phyloP scores from a whole-genome alignment of 2,797 vertebrate species.

The Sebastes hopkinsi region DNA sequence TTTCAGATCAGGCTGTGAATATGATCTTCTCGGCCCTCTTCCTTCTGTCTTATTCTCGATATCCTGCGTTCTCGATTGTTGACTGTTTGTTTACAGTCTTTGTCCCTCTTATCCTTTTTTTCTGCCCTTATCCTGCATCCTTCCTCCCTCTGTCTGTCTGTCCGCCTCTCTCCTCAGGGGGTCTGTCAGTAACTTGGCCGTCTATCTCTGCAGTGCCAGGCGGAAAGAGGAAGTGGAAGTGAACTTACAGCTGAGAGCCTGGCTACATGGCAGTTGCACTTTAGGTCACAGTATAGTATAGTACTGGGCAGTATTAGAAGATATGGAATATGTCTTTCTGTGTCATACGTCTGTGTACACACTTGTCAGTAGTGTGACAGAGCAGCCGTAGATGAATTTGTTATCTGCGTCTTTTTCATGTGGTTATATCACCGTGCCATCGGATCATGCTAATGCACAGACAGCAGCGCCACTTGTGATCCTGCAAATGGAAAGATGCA shows the following conservation, averaged over 20 bases:
- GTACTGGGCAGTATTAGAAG: background rate
- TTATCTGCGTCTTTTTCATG: conserved; percentile 8
- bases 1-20: conserved; percentile 24
- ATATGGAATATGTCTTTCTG: background rate
- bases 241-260: conserved; percentile 12
- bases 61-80: conserved; percentile 37
- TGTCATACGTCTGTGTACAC: conserved; percentile 6
- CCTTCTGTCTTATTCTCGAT: conserved; percentile 12
- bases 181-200: conserved; percentile 26
- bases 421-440: conserved; percentile 39
- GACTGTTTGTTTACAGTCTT: conserved; percentile 40
- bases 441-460: conserved; percentile 54
- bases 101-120: conserved; percentile 32
- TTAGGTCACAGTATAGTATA: background rate
- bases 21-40: conserved; percentile 2
- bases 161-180: conserved; percentile 44
- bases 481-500: conserved; percentile 55
- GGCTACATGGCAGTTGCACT: background rate
- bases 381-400: conserved; percentile 15
- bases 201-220: conserved; percentile 41
- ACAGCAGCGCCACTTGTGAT: conserved; percentile 27
- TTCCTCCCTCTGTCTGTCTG: conserved; percentile 53
- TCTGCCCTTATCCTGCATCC: conserved; percentile 49
- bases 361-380: background rate
- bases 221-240: conserved; percentile 40